Evolutionary conservation across 2,888 invertebrate species (phyloP).

Genomic region (Himalopsyche tibetana): DNA sequence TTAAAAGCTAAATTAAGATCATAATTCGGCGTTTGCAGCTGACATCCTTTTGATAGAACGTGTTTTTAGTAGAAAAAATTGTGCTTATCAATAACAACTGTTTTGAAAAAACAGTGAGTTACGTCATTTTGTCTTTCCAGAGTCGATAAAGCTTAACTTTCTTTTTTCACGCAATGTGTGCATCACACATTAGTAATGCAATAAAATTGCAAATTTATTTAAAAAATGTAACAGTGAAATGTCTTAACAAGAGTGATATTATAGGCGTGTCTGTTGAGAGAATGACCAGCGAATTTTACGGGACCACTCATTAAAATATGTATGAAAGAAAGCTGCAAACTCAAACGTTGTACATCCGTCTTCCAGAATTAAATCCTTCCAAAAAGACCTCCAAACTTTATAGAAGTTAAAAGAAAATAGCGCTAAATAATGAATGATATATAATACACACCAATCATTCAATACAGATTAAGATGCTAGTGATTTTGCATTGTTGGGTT

Average conservation of each 20-base stretch:
- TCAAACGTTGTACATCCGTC: slow-evolving; percentile 49
- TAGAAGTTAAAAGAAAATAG: not conserved
- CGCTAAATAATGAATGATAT: too few species aligned
- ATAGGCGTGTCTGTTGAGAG: slow-evolving; percentile 27
- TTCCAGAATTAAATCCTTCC: slow-evolving; percentile 42
- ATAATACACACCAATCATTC: too few species aligned
- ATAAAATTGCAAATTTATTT: slow-evolving; percentile 40
- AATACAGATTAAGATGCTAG: too few species aligned
- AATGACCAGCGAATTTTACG: slow-evolving; percentile 50
- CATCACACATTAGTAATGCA: slow-evolving; percentile 16
- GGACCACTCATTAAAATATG: slow-evolving; percentile 59
- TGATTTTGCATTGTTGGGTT: too few species aligned
- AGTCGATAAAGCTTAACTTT: not conserved
- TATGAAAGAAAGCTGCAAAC: slow-evolving; percentile 60
- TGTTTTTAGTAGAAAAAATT: too few species aligned
- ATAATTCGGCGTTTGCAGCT: too few species aligned
- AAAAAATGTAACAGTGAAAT: slow-evolving; percentile 25
- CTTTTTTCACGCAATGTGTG: not conserved
- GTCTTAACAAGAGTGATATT: slow-evolving; percentile 37
- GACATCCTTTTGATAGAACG: too few species aligned
- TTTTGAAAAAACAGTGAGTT: too few species aligned
- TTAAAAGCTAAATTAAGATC: too few species aligned
- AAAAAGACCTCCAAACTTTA: not conserved
- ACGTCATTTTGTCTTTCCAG: too few species aligned
- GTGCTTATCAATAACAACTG: too few species aligned